Evolutionary conservation across 2,888 invertebrate species (phyloP).

Genomic region (Leucoma salicis): DNA sequence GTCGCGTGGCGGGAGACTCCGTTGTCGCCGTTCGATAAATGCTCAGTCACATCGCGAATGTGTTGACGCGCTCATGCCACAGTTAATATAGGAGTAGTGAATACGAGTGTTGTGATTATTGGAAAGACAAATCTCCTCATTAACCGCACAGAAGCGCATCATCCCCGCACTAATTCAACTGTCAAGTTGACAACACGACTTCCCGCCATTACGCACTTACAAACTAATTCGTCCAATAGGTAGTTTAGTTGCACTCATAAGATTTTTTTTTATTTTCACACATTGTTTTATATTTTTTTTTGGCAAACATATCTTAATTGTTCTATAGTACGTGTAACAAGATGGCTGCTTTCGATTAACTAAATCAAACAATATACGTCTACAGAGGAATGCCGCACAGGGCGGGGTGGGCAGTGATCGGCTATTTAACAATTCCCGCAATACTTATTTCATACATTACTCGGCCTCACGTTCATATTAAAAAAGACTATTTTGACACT

Average conservation of each 20-base stretch:
- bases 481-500: too few species aligned
- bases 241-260: conserved; percentile 61
- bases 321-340: conserved; percentile 24
- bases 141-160: neutral
- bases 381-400: neutral
- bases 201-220: conserved; percentile 3
- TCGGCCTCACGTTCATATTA: too few species aligned
- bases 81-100: conserved; percentile 6
- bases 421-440: neutral
- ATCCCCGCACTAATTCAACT: too few species aligned
- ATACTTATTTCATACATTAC: too few species aligned
- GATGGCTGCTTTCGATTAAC: conserved; percentile 21
- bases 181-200: neutral
- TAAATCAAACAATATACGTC: conserved; percentile 11
- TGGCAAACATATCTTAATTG: conserved; percentile 32
- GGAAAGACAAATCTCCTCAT: conserved; percentile 3
- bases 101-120: conserved; percentile 5
- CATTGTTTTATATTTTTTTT: conserved; percentile 36
- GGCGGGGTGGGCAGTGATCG: neutral
- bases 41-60: neutral
- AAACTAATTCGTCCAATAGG: conserved; percentile 44
- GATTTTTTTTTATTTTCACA: conserved; percentile 40
- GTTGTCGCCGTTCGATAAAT: conserved; percentile 14
- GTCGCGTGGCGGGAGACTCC: too few species aligned
- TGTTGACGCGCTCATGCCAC: neutral